These are phyloP conservation scores for Linnaemya vulpina DNA, from an alignment of 2,888 invertebrate genomes.

Conservation along the genomic window DNA sequence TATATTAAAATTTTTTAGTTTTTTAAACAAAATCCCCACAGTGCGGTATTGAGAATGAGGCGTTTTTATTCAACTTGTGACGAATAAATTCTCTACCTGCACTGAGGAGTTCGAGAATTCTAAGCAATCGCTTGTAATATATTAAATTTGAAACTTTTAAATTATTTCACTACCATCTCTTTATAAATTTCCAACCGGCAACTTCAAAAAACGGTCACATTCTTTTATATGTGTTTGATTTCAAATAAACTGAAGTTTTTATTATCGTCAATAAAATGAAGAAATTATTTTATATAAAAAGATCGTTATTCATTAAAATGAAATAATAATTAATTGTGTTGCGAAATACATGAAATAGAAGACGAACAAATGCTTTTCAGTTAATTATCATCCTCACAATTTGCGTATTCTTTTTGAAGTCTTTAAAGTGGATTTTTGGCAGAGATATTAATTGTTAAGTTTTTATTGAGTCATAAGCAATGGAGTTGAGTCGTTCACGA, in stretches of 20 bases:
- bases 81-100: too few species aligned
- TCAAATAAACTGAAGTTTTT: constrained; percentile 49
- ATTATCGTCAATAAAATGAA: constrained; percentile 43
- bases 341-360: not conserved
- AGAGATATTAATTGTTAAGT: not conserved
- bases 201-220: not conserved
- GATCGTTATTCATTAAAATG: constrained; percentile 17
- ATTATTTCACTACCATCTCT: not conserved
- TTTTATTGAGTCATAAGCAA: not conserved
- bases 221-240: constrained; percentile 17
- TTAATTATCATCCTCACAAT: not conserved
- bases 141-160: not conserved
- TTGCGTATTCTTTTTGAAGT: not conserved
- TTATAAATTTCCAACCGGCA: constrained; percentile 20
- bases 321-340: constrained; percentile 24
- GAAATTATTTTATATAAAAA: constrained; percentile 35
- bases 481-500: not conserved
- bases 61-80: too few species aligned
- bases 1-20: too few species aligned
- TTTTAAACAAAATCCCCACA: too few species aligned
- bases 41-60: too few species aligned
- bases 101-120: too few species aligned
- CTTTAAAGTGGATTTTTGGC: not conserved
- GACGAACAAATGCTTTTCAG: not conserved
- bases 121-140: too few species aligned